Conservation (phyloP, 2,888 invertebrate species). For the Hydrotaea cyrtoneurina region DNA sequence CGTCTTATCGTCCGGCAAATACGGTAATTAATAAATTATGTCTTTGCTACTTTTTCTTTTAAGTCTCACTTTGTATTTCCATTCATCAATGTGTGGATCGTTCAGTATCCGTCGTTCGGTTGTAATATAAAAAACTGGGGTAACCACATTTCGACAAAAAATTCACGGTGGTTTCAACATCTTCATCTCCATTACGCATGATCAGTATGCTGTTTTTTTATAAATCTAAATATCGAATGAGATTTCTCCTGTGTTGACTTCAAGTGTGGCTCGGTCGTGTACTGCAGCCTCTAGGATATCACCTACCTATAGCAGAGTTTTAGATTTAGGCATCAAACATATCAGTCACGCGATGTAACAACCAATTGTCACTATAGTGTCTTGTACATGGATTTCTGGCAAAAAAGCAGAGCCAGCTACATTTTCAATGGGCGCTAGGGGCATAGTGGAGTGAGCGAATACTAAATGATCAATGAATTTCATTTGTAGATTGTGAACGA, state of each 20-base stretch:
- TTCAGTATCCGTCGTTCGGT: slow-evolving; percentile 59
- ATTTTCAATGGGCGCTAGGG: slow-evolving; percentile 70
- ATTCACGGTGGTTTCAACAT: slow-evolving; percentile 81
- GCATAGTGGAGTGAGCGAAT: slow-evolving; percentile 73
- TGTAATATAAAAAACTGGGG: slow-evolving; percentile 68
- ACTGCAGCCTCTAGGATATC: slow-evolving; percentile 89
- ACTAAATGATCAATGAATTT: slow-evolving; percentile 72
- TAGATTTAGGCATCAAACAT: slow-evolving; percentile 79
- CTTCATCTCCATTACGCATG: slow-evolving; percentile 83
- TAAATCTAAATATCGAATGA: slow-evolving; percentile 81
- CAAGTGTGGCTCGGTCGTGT: slow-evolving; percentile 83
- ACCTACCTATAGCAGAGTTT: slow-evolving; percentile 86
- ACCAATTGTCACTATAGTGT: slow-evolving; percentile 82
- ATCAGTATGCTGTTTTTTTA: slow-evolving; percentile 83
- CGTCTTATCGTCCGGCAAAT: no score
- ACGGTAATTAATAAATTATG: no score
- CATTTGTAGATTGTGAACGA: slow-evolving; percentile 66
- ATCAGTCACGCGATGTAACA: slow-evolving; percentile 84
- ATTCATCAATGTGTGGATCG: slow-evolving; percentile 68
- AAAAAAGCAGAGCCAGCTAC: slow-evolving; percentile 71
- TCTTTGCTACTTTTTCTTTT: no score
- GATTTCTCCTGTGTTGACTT: slow-evolving; percentile 70
- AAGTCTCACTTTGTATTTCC: slow-evolving; percentile 70
- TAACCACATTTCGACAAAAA: slow-evolving; percentile 71
- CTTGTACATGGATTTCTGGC: slow-evolving; percentile 57